These are phyloP conservation scores for Hylomyscus alleni DNA, from an alignment of 2,797 vertebrate species.

Conservation along the genomic window DNA sequence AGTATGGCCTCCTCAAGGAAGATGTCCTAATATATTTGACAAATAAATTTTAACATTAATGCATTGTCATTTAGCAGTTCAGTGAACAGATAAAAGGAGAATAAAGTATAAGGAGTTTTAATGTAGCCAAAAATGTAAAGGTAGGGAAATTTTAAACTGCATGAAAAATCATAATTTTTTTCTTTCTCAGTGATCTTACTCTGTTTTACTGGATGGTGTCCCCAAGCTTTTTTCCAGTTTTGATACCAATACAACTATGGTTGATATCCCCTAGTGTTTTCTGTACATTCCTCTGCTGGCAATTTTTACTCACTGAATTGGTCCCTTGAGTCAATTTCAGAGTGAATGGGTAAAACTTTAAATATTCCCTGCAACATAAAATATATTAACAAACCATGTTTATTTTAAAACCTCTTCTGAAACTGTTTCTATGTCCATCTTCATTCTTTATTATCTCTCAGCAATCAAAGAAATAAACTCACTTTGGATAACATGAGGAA, in stretches of 20 bases:
- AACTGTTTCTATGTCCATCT: not conserved
- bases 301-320: constrained; percentile 55
- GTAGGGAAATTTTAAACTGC: not conserved
- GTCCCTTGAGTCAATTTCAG: constrained; percentile 12
- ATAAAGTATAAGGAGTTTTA: not conserved
- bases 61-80: not conserved
- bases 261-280: constrained; percentile 65
- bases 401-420: not conserved
- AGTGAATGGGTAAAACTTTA: constrained; percentile 1
- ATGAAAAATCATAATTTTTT: not conserved
- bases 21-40: not conserved
- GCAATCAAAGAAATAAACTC: not conserved
- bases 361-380: not conserved
- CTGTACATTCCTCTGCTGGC: constrained; percentile 17
- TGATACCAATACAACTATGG: not conserved
- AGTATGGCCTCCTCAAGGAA: not conserved
- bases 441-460: not conserved
- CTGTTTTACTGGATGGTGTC: not conserved
- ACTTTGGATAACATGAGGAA: not conserved
- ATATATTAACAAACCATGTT: not conserved
- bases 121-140: not conserved
- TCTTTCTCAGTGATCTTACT: not conserved
- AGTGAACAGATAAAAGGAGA: not conserved
- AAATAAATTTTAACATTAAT: not conserved
- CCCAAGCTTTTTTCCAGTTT: constrained; percentile 32